These are phyloP conservation scores for Burhinus bistriatus DNA, from an alignment of 2,113 vertebrate species.

Conservation along the genomic window DNA sequence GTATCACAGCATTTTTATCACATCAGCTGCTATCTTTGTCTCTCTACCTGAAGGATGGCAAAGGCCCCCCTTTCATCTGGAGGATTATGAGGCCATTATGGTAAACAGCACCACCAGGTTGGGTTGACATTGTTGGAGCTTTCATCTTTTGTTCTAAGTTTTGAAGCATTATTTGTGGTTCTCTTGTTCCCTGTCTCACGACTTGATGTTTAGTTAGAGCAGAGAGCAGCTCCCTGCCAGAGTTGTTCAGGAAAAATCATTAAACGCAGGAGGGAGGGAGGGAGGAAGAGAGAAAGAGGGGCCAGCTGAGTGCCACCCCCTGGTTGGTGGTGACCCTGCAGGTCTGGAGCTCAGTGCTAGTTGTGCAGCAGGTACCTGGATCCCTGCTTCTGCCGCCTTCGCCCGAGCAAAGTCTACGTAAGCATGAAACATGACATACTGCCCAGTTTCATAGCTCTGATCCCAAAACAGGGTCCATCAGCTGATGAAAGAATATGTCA, in stretches of 20 bases:
- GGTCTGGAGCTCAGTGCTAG: neutral
- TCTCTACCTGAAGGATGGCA: neutral
- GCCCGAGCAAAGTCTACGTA: neutral
- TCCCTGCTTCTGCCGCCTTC: accelerated
- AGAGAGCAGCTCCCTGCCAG: neutral
- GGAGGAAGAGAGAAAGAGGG: too few relatives aligned
- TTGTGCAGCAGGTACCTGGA: neutral
- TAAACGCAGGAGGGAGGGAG: neutral
- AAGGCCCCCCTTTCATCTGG: constrained; percentile 8
- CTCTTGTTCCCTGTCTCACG: neutral
- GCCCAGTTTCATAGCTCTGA: neutral
- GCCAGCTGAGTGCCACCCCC: neutral
- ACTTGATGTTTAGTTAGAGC: neutral
- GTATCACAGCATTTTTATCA: neutral
- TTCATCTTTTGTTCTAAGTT: constrained; percentile 1
- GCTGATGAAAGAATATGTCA: neutral
- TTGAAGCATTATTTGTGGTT: neutral
- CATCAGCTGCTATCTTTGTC: neutral
- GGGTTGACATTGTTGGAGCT: neutral
- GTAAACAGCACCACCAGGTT: neutral
- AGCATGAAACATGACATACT: neutral
- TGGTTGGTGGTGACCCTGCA: neutral
- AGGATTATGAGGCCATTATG: neutral
- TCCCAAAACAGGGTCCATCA: neutral
- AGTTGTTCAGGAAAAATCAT: neutral